Percentiles rank a stretch among this genome's conserved stretches.
These are phyloP conservation scores for Choreutis nemorana DNA, from an alignment of 2,888 invertebrate genomes.

Conservation along the genomic window DNA sequence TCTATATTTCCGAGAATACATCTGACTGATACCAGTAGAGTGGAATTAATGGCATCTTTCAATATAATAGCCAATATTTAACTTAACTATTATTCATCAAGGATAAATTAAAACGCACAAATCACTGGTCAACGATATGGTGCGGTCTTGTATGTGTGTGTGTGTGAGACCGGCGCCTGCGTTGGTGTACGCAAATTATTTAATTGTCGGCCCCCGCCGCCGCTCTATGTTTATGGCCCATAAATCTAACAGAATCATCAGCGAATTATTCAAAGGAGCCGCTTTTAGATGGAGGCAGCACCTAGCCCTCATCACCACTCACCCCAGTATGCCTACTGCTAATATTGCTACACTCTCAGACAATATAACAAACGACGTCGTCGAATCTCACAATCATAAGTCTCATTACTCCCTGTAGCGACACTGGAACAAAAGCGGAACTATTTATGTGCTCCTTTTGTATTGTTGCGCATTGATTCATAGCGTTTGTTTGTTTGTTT, in stretches of 20 bases:
- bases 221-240: conserved; percentile 52
- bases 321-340: too few relatives aligned
- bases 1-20: too few relatives aligned
- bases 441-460: conserved; percentile 3
- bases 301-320: conserved; percentile 8
- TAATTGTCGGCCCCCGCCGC: conserved; percentile 37
- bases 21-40: too few relatives aligned
- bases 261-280: conserved; percentile 59
- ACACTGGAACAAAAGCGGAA: conserved; percentile 8
- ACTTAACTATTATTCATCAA: too few relatives aligned
- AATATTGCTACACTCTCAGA: conserved; percentile 1
- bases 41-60: too few relatives aligned
- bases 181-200: conserved; percentile 52
- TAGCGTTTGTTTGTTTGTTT: conserved; percentile 38
- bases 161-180: conserved; percentile 8
- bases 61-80: too few relatives aligned
- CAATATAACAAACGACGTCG: neutral
- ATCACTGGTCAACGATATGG: conserved; percentile 4
- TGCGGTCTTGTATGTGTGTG: neutral
- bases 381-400: conserved; percentile 4
- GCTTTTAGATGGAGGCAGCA: conserved; percentile 18
- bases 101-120: conserved; percentile 2
- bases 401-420: neutral
- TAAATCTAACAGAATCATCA: conserved; percentile 51
- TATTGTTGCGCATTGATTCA: conserved; percentile 38